These are phyloP conservation scores for Caradrina clavipalpis DNA, from an alignment of 2,888 invertebrate genomes.

Conservation along the genomic window DNA sequence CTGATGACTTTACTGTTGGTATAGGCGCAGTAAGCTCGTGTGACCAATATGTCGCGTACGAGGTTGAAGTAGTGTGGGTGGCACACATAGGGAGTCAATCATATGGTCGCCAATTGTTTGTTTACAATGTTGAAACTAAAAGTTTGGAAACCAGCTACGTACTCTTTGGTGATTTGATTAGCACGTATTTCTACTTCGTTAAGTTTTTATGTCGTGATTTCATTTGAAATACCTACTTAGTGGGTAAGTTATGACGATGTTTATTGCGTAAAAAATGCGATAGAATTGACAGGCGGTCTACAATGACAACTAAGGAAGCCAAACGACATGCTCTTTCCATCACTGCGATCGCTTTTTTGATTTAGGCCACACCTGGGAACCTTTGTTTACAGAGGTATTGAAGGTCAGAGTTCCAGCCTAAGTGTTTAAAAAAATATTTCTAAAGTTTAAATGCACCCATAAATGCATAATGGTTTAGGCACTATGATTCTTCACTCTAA, in stretches of 20 bases:
- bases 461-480: too few relatives aligned
- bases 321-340: too few relatives aligned
- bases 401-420: too few relatives aligned
- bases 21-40: slow-evolving; percentile 1
- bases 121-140: slow-evolving; percentile 45
- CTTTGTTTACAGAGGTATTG: too few relatives aligned
- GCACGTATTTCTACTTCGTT: background rate
- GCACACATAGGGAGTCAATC: slow-evolving; percentile 51
- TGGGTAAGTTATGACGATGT: background rate
- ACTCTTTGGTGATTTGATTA: background rate
- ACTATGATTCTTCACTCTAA: too few relatives aligned
- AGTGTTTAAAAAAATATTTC: too few relatives aligned
- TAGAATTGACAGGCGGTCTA: background rate
- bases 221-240: background rate
- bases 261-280: background rate
- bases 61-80: slow-evolving; percentile 20
- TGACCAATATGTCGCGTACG: slow-evolving; percentile 5
- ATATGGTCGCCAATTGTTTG: slow-evolving; percentile 51
- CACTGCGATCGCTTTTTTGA: too few relatives aligned
- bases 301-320: too few relatives aligned
- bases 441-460: too few relatives aligned
- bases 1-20: background rate
- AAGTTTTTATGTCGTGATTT: background rate
- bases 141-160: background rate
- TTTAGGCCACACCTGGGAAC: too few relatives aligned